Base-by-base conservation (phyloP, 2,888 invertebrate genomes). In the Gnatocerus cornutus region DNA sequence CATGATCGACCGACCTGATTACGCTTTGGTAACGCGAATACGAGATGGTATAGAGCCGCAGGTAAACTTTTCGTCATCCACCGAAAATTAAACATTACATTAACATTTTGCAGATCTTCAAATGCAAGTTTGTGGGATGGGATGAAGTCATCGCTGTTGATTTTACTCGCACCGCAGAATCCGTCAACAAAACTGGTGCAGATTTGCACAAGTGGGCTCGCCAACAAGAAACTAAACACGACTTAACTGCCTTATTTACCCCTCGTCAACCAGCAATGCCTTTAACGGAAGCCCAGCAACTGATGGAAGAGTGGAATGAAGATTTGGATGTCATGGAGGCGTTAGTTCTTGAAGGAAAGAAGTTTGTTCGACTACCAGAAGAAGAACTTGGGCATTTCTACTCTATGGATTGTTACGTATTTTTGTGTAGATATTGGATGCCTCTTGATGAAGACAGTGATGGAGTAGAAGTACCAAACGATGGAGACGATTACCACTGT, bases 121-220 rank as follows among this genome's bases (percentile, higher is more conserved):
- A 99, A 85, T 94, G 95, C 0, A 98, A 99, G 86, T 99, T 99
- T 86, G 86, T 90, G 50, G 98, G 97, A 6, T 99, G 99, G 99
- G 98, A 99, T 83, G 99, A 99, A 85, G 97, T 99, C 12, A 96
- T 99, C 78, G 98, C 97, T 0, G 99, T 99, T 5, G 99, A 99
- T 87, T 99, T 97, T 85, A 99, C 99, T 0, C 90, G 99, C 73
- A 99, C 99, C 0, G 98, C 98, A 0, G 98, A 97, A 83, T 98
- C 98, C 0, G 98, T 99, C 0, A 94, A 94, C 39, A 92, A 96
- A 80, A 96, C 99, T 10, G 99, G 99, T 9, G 98, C 97, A 0
- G 98, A 99, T 87, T 88, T 99, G 71, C 95, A 93, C 7, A 92
- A 93, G 84, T 96, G 96, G 96, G 96, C 96, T 0, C 91, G 90